Evolutionary conservation across 1,140 invertebrate genomes (phyloP).

Genomic region (Pachypeltis micranthus): DNA sequence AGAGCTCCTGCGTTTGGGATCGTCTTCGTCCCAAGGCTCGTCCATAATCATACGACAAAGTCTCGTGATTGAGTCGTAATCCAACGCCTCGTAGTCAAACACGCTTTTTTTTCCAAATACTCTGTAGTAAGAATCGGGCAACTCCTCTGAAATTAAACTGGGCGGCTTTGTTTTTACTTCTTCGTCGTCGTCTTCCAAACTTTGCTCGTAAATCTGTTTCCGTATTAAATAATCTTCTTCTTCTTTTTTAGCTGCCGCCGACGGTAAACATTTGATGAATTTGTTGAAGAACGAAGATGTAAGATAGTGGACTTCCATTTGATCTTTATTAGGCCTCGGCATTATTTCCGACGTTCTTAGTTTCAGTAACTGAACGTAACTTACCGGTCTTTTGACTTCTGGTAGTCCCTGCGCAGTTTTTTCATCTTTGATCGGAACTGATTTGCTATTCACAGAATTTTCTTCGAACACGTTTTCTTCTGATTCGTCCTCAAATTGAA

Average conservation of each 20-base stretch:
- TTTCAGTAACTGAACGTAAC: neutral
- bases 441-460: too few relatives aligned
- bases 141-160: neutral
- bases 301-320: neutral
- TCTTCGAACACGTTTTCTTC: too few relatives aligned
- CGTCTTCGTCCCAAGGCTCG: neutral
- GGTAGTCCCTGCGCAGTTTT: too few relatives aligned
- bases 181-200: neutral
- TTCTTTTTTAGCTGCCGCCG: neutral
- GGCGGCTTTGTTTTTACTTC: neutral
- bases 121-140: neutral
- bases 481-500: too few relatives aligned
- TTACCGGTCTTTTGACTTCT: too few relatives aligned
- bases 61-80: neutral
- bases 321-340: conserved; percentile 1
- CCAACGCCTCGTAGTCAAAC: neutral
- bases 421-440: too few relatives aligned
- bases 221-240: neutral
- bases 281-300: neutral
- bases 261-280: neutral
- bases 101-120: neutral
- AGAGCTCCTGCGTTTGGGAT: neutral
- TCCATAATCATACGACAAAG: neutral
- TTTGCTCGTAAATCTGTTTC: neutral
- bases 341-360: neutral